Base-by-base conservation (phyloP, 2,888 invertebrate genomes). In the Druceiella hillmani region DNA sequence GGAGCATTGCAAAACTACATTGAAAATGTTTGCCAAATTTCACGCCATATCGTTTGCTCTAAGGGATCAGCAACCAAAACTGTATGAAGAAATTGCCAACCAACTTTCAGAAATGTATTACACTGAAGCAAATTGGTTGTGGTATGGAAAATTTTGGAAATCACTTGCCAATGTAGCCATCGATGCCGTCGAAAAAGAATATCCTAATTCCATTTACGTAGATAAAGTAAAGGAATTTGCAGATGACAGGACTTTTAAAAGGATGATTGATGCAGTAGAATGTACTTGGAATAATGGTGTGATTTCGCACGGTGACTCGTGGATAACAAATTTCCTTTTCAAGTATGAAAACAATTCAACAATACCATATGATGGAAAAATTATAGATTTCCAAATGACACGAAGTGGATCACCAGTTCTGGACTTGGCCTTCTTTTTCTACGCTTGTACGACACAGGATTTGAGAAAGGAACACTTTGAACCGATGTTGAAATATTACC, bases 1-100 rank as follows among this genome's bases (percentile, higher is more conserved):
- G 12, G 12, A n/a, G 6, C 27, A 27, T 10, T 5, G 5, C 5
- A 12, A 27, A 27, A 27, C 11, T n/a, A 10, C 11, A 5, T 5
- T 27, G 5, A 27, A 27, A 27, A 27, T 27, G 11, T 27, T 27
- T n/a, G 27, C 27, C 7, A 27, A 27, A 12, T 27, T 27, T 27
- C 27, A 27, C 11, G 27, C 7, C 9, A 5, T 27, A 7, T 27
- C 27, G 12, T 7, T 27, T 4, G 27, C 27, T 27, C 11, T 27
- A 4, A 27, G 12, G 11, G 12, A 27, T 10, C 27, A 27, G 12
- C 27, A 10, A 27, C 11, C 11, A 10, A 5, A 27, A 27, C 11
- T 10, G 5, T 27, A 11, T 10, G 27, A 27, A 4, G 12, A 27
- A 7, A 7, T 27, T 4, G 11, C 27, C 5, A 27, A n/a, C 7